Evolutionary conservation across 2,113 vertebrate species (phyloP), one percentile per base, ranked within the genome.

Genomic region (Tachysurus vachellii): DNA sequence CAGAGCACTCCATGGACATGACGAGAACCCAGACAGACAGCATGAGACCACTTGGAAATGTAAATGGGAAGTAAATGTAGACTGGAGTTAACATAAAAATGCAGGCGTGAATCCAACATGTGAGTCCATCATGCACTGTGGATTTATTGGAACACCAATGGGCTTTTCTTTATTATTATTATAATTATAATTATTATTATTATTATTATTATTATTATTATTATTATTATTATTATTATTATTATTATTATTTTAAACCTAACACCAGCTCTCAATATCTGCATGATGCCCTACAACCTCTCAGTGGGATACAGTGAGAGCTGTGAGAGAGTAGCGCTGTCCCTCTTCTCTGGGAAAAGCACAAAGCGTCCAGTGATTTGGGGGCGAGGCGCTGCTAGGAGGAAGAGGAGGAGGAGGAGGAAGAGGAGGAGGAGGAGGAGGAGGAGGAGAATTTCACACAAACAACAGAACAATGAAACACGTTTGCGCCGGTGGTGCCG

Each of bases 381-480:
- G 53, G 54, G 56, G 89, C 23, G 71, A 73, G 79, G 79, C 56
- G 64, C 86, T 64, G 71, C 85, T n/a, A 85, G 68, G 75, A 79
- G 85, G 86, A 57, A 54, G 77, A 80, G 17, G 53, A 56, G 50
- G 76, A 28, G 50, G 50, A 80, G 79, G 31, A 61, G 36, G 36
- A 36, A 36, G 36, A 36, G 36, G 36, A 36, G 36, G 2, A 36
- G 36, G 36, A 36, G 36, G 2, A 36, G 86, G 71, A 71, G 80
- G 17, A 77, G 80, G 70, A 83, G 36, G 83, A 89, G 53, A 44
- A 89, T 89, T 89, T 89, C 82, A 91, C 90, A 89, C 87, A 89
- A 89, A 91, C 88, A 91, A 82, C 86, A 80, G 89, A 88, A 88
- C 87, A 87, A 90, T 88, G 88, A 85, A 70, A 88, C 85, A 87